Evolutionary conservation across 1,140 invertebrate species (phyloP).

Genomic region (Micrasema longulum): DNA sequence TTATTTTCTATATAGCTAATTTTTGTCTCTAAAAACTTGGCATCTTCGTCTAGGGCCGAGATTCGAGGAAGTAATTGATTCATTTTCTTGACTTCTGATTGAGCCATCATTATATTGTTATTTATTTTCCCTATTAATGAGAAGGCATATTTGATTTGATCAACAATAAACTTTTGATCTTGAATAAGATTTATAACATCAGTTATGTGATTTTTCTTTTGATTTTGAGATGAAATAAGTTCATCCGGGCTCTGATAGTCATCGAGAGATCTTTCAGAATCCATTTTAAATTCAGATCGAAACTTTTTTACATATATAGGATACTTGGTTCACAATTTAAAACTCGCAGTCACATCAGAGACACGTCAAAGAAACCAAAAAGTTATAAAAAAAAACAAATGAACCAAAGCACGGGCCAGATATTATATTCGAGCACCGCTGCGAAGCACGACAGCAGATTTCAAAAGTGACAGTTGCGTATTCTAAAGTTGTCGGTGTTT

Average conservation of each 20-base stretch:
- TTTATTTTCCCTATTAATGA: conserved; percentile 38
- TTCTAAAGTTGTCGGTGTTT: too few species aligned
- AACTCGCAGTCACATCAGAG: too few species aligned
- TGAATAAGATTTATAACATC: conserved; percentile 37
- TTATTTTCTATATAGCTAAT: conserved; percentile 41
- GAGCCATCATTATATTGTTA: conserved; percentile 11
- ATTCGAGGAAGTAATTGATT: conserved; percentile 24
- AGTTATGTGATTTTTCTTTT: conserved; percentile 32
- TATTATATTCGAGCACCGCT: too few species aligned
- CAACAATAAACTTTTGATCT: conserved; percentile 42
- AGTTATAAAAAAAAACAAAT: too few species aligned
- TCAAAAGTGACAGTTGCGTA: too few species aligned
- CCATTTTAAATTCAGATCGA: conserved; percentile 29
- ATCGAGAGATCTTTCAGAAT: conserved; percentile 29
- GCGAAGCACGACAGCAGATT: too few species aligned
- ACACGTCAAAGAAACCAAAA: too few species aligned
- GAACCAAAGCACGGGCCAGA: too few species aligned
- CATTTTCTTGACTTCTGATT: conserved; percentile 13
- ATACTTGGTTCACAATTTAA: too few species aligned
- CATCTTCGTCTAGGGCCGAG: background rate
- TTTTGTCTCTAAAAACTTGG: conserved; percentile 11
- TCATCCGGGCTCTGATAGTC: conserved; percentile 46
- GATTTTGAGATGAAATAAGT: conserved; percentile 42
- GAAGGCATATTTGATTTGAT: conserved; percentile 28
- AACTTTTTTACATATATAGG: too few species aligned